These are phyloP conservation scores for Pagrus major DNA, from an alignment of 2,113 vertebrate genomes.

Conservation along the genomic window DNA sequence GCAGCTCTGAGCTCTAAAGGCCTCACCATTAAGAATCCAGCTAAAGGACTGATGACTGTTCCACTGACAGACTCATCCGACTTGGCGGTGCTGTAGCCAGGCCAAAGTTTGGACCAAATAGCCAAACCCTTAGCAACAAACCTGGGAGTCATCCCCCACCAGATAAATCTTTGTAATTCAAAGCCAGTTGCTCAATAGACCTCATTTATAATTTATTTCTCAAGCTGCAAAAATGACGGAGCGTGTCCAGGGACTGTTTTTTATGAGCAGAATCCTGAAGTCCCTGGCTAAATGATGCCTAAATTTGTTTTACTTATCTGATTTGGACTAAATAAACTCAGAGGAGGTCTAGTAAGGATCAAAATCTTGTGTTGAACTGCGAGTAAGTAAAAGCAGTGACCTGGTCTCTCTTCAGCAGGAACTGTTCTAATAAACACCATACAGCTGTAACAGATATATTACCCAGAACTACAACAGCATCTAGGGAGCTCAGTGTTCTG, in stretches of 20 bases:
- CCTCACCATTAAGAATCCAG: constrained; percentile 30
- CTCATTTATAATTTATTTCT: constrained; percentile 30
- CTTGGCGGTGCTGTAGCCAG: constrained; percentile 17
- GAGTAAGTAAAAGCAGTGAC: not conserved
- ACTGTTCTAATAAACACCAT: not conserved
- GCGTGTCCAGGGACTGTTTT: constrained; percentile 19
- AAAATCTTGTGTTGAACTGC: not conserved
- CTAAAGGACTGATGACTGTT: constrained; percentile 32
- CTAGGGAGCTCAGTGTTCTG: not conserved
- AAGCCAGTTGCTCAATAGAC: constrained; percentile 19
- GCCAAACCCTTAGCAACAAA: constrained; percentile 47
- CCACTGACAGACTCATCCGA: constrained; percentile 24
- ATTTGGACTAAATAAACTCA: constrained; percentile 5
- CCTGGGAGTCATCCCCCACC: constrained; percentile 6
- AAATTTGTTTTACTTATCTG: constrained; percentile 28
- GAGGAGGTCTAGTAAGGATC: not conserved
- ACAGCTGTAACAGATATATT: not conserved
- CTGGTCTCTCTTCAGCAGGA: not conserved
- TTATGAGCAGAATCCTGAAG: constrained; percentile 2
- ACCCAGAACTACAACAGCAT: not conserved
- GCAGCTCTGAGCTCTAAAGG: constrained; percentile 40
- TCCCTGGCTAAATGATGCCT: constrained; percentile 3
- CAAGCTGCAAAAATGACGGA: not conserved
- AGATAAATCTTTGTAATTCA: constrained; percentile 18
- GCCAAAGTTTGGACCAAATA: constrained; percentile 34